These are phyloP conservation scores for Paraplagusia blochii DNA, from an alignment of 2,113 vertebrate species.

Conservation along the genomic window DNA sequence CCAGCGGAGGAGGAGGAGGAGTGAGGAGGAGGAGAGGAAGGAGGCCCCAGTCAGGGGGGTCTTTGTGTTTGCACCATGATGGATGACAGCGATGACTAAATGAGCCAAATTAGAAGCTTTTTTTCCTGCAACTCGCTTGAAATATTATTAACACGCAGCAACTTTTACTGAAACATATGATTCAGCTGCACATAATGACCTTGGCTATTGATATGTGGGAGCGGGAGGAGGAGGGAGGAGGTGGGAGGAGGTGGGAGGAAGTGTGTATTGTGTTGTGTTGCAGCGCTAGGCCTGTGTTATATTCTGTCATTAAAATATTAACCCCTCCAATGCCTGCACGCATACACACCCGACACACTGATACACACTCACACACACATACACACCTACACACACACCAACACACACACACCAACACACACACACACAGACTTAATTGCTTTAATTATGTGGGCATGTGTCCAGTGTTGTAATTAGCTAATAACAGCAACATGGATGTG, in stretches of 20 bases:
- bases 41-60: conserved; percentile 33
- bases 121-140: conserved; percentile 70
- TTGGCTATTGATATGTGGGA: conserved; percentile 70
- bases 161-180: conserved; percentile 69
- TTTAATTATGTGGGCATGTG: conserved; percentile 68
- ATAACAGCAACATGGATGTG: conserved; percentile 69
- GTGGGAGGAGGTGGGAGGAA: too few species aligned
- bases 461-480: conserved; percentile 71
- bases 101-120: conserved; percentile 67
- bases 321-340: conserved; percentile 34
- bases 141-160: conserved; percentile 72
- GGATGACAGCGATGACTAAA: conserved; percentile 69
- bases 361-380: conserved; percentile 12
- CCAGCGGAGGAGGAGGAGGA: conserved; percentile 32
- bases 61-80: conserved; percentile 68
- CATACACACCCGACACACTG: background rate
- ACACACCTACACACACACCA: conserved; percentile 18
- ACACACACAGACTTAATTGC: conserved; percentile 50
- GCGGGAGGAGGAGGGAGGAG: conserved; percentile 36
- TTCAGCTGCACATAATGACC: conserved; percentile 70
- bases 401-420: conserved; percentile 13
- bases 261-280: conserved; percentile 18
- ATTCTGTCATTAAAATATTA: conserved; percentile 64
- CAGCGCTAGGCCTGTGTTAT: conserved; percentile 41
- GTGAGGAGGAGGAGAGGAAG: background rate